Base-by-base conservation (phyloP, 1,140 invertebrate species). In the Cydia amplana region DNA sequence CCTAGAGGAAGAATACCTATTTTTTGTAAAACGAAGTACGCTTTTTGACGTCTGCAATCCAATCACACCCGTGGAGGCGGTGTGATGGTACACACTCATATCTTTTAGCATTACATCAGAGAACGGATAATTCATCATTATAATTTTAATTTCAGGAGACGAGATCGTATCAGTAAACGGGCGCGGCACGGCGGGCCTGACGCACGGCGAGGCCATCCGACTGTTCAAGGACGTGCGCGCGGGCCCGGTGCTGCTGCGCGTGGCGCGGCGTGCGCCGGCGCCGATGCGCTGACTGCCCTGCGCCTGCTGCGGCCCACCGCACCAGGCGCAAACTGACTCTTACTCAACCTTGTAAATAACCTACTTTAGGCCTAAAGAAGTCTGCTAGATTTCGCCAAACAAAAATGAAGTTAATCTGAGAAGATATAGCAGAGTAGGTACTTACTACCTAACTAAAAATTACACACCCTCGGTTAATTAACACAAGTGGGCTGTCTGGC, bases 111-210 rank as follows among this genome's bases (percentile, higher is more conserved):
- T 14, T n/a, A n/a, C 9, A n/a, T 4, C 46, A 4, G 5, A n/a
- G 9, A n/a, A 60, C 18, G 7, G 16, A 60, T 23, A 23, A 60
- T 6, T 60, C 51, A 60, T 10, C 18, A 16, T 60, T 12, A 20
- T 23, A 20, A 23, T 60, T 60, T 60, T 2, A 20, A 79, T 91
- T 93, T 12, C 87, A 96, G 95, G 95, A 82, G 97, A 98, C 91
- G 97, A 97, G 90, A 96, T 98, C 74, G 80, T 97, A 36, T 95
- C 95, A 72, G 94, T 98, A 28, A 97, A 97, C 87, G 95, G 96
- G 1, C 94, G 95, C 81, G 87, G 94, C 16, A 93, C 97, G 28
- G 94, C 94, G 74, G 96, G 96, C 0, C 93, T 96, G 75, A 96
- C 96, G 0, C 97, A 97, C 86, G 94, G 95, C 40, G 96, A 97